Conservation (phyloP, 2,888 invertebrate species). For the Himalopsyche japonica region DNA sequence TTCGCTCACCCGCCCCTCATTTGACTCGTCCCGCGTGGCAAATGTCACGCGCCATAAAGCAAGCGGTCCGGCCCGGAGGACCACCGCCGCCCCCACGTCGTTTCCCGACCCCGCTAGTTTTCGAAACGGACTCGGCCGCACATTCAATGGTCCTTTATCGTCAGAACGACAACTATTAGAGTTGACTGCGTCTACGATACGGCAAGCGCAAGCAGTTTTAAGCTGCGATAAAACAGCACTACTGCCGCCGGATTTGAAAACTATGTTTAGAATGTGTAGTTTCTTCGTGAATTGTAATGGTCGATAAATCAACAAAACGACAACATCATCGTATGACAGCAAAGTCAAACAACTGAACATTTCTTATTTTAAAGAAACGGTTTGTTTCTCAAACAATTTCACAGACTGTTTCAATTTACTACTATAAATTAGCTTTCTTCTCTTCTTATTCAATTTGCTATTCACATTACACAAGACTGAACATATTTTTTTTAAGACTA, state of each 20-base stretch:
- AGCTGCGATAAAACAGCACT: neutral
- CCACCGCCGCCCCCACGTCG: neutral
- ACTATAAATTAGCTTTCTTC: too few relatives aligned
- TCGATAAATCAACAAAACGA: neutral
- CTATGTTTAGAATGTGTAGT: neutral
- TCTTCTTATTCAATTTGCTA: too few relatives aligned
- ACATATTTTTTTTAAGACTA: too few relatives aligned
- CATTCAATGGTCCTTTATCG: conserved; percentile 14
- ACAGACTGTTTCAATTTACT: too few relatives aligned
- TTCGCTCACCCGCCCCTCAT: neutral
- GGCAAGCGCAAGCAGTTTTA: neutral
- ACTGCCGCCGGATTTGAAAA: neutral
- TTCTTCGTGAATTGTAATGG: neutral
- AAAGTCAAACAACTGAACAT: too few relatives aligned
- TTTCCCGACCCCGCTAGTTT: conserved; percentile 4
- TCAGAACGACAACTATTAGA: conserved; percentile 25
- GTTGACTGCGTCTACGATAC: neutral
- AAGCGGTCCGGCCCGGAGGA: neutral
- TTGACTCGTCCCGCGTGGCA: conserved; percentile 1
- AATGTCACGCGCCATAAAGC: conserved; percentile 29
- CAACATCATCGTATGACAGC: too few relatives aligned
- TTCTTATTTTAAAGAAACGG: too few relatives aligned
- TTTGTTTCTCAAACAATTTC: too few relatives aligned
- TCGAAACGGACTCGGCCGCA: conserved; percentile 7
- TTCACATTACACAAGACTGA: too few relatives aligned